These are phyloP conservation scores for Zophobas morio DNA, from an alignment of 1,140 invertebrate species.

Conservation along the genomic window DNA sequence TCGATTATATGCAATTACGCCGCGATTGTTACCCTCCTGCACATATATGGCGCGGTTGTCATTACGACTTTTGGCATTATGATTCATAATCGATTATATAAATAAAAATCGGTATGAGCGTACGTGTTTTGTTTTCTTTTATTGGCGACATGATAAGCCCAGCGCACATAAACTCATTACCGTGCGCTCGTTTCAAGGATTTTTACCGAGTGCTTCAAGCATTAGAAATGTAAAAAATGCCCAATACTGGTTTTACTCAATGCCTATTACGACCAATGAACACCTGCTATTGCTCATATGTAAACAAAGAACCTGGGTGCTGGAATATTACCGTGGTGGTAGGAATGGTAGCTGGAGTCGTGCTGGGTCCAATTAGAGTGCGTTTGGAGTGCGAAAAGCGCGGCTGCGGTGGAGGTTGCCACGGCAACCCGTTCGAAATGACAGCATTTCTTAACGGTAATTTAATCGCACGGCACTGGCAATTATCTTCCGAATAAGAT, in stretches of 20 bases:
- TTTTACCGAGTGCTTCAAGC: constrained; percentile 33
- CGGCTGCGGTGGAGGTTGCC: too few relatives aligned
- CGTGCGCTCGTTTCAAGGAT: constrained; percentile 24
- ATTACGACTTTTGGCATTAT: constrained; percentile 23
- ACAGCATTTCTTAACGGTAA: too few relatives aligned
- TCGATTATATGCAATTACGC: constrained; percentile 31
- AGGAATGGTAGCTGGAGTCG: not conserved
- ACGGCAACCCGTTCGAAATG: too few relatives aligned
- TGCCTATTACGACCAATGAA: constrained; percentile 35
- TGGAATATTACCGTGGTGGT: not conserved
- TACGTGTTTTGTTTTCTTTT: constrained; percentile 20
- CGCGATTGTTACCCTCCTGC: constrained; percentile 20
- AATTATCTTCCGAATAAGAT: not conserved
- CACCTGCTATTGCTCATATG: constrained; percentile 37
- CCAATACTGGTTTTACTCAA: constrained; percentile 37
- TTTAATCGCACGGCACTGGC: not conserved
- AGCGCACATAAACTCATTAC: constrained; percentile 15
- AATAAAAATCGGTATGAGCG: constrained; percentile 3
- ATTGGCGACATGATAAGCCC: not conserved
- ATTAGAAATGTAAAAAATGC: constrained; percentile 35
- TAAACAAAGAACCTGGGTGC: constrained; percentile 10
- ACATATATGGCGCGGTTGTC: constrained; percentile 21
- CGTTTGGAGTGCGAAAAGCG: too few relatives aligned
- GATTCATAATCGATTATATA: constrained; percentile 33
- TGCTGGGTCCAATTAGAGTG: too few relatives aligned